A percentile compares a stretch with the other conserved stretches of the same genome.
phyloP scores from a whole-genome alignment of 2,888 invertebrate species.

The Lysandra coridon region DNA sequence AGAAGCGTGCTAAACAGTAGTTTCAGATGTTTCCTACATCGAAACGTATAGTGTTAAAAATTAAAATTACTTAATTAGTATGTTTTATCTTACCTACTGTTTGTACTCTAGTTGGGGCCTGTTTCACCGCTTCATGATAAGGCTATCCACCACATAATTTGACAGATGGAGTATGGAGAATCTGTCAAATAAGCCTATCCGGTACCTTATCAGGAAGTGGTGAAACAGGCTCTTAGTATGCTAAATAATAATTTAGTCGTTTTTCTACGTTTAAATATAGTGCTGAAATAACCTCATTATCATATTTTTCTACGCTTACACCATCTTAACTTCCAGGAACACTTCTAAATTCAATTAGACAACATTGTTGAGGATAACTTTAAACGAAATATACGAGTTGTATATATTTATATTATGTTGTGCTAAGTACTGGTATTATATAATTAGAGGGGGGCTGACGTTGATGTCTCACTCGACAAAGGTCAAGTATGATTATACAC shows the following conservation, averaged over 20 bases:
- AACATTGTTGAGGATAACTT: neutral
- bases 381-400: neutral
- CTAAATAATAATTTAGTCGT: neutral
- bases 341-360: neutral
- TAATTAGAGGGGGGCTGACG: neutral
- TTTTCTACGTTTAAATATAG: neutral
- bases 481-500: constrained; percentile 20
- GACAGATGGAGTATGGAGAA: too few relatives aligned
- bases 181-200: too few relatives aligned
- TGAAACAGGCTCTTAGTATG: neutral
- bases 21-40: neutral
- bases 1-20: too few relatives aligned
- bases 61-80: neutral
- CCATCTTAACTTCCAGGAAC: neutral
- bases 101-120: neutral
- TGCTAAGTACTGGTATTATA: constrained; percentile 12
- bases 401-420: constrained; percentile 22
- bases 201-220: too few relatives aligned
- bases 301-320: neutral
- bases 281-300: neutral
- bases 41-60: neutral
- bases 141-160: too few relatives aligned
- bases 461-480: constrained; percentile 12
- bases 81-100: neutral
- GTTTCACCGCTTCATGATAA: too few relatives aligned